phyloP scores from a whole-genome alignment of 2,797 vertebrate species.

The Epinephelus awoara region DNA sequence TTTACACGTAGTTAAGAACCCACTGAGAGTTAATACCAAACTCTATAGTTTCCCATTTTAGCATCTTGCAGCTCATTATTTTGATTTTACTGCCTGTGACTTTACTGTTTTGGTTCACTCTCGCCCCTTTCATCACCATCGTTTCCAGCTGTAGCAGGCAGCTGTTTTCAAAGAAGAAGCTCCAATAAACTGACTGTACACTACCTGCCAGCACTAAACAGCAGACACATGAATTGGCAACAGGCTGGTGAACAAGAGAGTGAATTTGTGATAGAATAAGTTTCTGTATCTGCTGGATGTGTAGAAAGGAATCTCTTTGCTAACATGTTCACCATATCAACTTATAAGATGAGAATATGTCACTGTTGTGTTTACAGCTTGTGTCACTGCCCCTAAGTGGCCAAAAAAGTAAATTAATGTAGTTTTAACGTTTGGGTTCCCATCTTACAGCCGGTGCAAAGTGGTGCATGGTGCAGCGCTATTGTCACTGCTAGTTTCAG shows the following conservation, averaged over 20 bases:
- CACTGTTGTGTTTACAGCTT: neutral
- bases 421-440: too few species aligned
- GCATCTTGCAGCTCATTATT: conserved; percentile 4
- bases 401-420: neutral
- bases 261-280: neutral
- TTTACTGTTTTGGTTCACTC: neutral
- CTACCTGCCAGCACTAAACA: neutral
- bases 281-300: too few species aligned
- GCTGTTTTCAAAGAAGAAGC: conserved; percentile 3
- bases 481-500: too few species aligned
- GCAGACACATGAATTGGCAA: neutral
- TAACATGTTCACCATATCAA: neutral
- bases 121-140: neutral
- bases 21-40: neutral
- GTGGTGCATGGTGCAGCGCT: too few species aligned
- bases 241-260: neutral
- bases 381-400: neutral
- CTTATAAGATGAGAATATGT: neutral
- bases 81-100: neutral
- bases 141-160: neutral
- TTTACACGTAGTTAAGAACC: neutral
- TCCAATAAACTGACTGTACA: neutral
- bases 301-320: neutral
- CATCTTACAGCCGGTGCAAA: too few species aligned
- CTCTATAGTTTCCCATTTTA: neutral